Evolutionary conservation across 1,140 invertebrate genomes (phyloP).

Genomic region (Zaprionus nigranus): DNA sequence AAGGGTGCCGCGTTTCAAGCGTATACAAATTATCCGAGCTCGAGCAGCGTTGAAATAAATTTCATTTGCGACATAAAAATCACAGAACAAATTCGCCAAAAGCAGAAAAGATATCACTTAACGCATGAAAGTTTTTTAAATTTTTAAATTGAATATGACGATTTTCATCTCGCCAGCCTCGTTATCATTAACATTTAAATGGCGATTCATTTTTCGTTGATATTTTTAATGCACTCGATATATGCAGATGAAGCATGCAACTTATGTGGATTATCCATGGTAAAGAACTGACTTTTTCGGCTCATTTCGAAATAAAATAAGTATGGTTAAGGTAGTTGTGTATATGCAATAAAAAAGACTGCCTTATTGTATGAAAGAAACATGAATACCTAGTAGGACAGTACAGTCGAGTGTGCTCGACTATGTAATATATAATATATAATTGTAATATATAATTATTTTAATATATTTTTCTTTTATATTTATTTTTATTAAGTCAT

Average conservation of each 20-base stretch:
- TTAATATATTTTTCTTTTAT: no score
- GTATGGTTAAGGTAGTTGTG: neutral
- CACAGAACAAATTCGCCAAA: constrained; percentile 7
- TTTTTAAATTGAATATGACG: constrained; percentile 28
- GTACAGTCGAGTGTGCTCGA: no score
- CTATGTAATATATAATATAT: no score
- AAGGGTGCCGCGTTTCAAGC: constrained; percentile 40
- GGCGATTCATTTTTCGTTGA: constrained; percentile 1
- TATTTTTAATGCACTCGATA: constrained; percentile 20
- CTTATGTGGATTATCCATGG: constrained; percentile 2
- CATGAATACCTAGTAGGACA: no score
- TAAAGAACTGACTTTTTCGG: neutral
- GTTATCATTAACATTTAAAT: constrained; percentile 44
- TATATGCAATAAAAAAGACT: no score
- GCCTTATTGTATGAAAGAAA: no score
- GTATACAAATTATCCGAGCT: constrained; percentile 32
- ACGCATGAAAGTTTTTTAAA: neutral
- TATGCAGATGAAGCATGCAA: neutral
- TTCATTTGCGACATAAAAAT: constrained; percentile 30
- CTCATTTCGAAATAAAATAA: neutral
- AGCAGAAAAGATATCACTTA: constrained; percentile 8
- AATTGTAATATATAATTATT: no score
- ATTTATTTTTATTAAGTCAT: no score
- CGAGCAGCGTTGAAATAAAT: constrained; percentile 23
- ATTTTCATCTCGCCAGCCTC: constrained; percentile 1